Evolutionary conservation across 1,140 invertebrate genomes (phyloP), one percentile per base, ranked within the genome.

Genomic region (Oryctes rhinoceros): DNA sequence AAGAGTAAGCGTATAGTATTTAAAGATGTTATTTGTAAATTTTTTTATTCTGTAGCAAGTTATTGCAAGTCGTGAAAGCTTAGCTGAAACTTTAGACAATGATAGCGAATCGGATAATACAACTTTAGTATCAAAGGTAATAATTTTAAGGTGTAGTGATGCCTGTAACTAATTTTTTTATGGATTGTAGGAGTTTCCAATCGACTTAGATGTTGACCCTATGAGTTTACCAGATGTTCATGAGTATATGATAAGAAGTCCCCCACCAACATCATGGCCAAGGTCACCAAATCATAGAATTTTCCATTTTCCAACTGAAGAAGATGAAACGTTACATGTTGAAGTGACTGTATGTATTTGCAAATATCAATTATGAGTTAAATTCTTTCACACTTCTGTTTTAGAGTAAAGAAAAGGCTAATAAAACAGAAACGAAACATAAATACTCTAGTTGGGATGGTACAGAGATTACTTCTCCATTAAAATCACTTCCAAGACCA

Each of bases 201-300:
- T 90, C 80, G 91, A 92, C 82, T 88, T 91, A 24, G 91, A 91
- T 82, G 89, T 91, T 81, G 93, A 94, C 86, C 93, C 93, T 0
- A 84, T 94, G 67, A 93, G 93, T 20, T 87, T 95, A 62, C 94
- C 94, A 75, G 94, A 95, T 86, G 92, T 95, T 48, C 94, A 96
- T 86, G 93, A 95, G 85, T 94, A 95, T 85, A 92, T 96, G 89
- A 94, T 96, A 39, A 88, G 94, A 62, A 94, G 93, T 83, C 94
- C 94, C 30, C 94, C 94, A 6, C 94, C 94, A 0, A 93, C 92
- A 4, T 92, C 91, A 78, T 90, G 89, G 87, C 86, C 86, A 13
- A 82, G 81, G 53, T 86, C 86, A 6, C 84, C 86, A 30, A 87
- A 86, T 80, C 85, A 85, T 80, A 84, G 83, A 80, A 82, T 84